These are phyloP conservation scores for Drosophila ustulata DNA, from an alignment of 2,888 invertebrate species.

Conservation along the genomic window DNA sequence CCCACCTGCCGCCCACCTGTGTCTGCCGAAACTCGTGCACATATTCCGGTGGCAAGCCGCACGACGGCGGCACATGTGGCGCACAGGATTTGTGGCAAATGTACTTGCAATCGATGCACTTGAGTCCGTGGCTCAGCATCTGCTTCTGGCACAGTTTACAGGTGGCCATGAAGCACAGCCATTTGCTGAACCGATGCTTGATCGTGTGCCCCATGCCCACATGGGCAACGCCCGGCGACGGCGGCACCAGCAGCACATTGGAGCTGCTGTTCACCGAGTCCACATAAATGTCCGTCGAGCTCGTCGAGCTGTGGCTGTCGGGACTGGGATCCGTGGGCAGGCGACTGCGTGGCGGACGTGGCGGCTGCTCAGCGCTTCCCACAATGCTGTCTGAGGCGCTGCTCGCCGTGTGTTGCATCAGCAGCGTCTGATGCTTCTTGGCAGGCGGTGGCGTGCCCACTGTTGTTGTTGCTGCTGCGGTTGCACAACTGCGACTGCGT, in stretches of 20 bases:
- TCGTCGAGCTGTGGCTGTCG: constrained; percentile 83
- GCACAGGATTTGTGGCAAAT: constrained; percentile 92
- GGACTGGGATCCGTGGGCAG: constrained; percentile 85
- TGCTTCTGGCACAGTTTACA: constrained; percentile 96
- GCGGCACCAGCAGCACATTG: constrained; percentile 86
- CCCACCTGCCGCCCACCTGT: constrained; percentile 82
- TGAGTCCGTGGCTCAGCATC: constrained; percentile 92
- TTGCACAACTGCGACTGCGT: constrained; percentile 65
- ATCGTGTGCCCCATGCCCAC: constrained; percentile 95
- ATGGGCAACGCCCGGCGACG: constrained; percentile 91
- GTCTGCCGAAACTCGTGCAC: constrained; percentile 93
- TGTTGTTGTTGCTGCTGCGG: constrained; percentile 32
- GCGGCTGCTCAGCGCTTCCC: constrained; percentile 33
- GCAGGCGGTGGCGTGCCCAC: constrained; percentile 90
- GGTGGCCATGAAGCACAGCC: constrained; percentile 94
- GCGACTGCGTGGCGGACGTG: constrained; percentile 78
- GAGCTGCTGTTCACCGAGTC: constrained; percentile 68
- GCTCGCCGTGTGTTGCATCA: constrained; percentile 60
- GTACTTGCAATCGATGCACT: constrained; percentile 98
- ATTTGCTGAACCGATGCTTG: constrained; percentile 95
- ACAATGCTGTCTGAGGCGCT: constrained; percentile 33
- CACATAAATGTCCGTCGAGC: constrained; percentile 81
- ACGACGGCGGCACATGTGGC: constrained; percentile 95
- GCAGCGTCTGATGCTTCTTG: constrained; percentile 89
- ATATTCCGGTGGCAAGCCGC: constrained; percentile 94